A percentile compares a stretch with the other conserved stretches of the same genome.
Evolutionary conservation across 37 sponge, comb jelly and placozoan genomes (phyloP).

Genomic region (Ianthella basta): DNA sequence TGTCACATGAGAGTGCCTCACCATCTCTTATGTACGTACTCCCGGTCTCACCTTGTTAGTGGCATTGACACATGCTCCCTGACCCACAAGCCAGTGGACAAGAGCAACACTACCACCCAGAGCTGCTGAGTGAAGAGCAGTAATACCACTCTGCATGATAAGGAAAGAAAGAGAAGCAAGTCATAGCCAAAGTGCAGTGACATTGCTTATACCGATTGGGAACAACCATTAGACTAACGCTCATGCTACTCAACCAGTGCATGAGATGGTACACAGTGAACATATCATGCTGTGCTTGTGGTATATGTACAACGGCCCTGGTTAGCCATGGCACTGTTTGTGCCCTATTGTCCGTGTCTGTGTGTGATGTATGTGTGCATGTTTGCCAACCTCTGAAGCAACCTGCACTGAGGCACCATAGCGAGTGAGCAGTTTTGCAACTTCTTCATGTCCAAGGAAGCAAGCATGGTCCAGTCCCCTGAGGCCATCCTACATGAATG

Average conservation of each 20-base stretch:
- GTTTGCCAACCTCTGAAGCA: conserved; percentile 13
- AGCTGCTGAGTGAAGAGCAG: conserved; percentile 46
- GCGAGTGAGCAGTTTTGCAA: conserved; percentile 23
- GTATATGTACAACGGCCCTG: too few species aligned
- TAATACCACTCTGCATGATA: conserved; percentile 31
- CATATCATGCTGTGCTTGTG: too few species aligned
- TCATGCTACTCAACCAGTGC: background rate
- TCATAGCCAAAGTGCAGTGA: background rate
- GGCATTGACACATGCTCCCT: conserved; percentile 35
- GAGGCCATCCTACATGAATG: conserved; percentile 44
- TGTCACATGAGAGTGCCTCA: background rate
- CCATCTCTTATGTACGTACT: too few species aligned
- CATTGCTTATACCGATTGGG: background rate
- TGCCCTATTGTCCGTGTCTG: background rate
- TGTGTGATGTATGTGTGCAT: background rate
- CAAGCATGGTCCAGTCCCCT: conserved; percentile 43
- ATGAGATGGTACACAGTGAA: background rate
- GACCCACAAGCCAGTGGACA: conserved; percentile 15
- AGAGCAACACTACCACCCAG: conserved; percentile 43
- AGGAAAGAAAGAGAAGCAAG: background rate
- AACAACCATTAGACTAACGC: too few species aligned
- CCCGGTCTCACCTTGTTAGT: conserved; percentile 28
- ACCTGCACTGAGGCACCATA: conserved; percentile 4
- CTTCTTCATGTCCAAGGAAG: conserved; percentile 37
- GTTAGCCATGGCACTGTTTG: too few species aligned